Evolutionary conservation across 2,888 invertebrate genomes (phyloP).

Genomic region (Trissolcus brochymenae): DNA sequence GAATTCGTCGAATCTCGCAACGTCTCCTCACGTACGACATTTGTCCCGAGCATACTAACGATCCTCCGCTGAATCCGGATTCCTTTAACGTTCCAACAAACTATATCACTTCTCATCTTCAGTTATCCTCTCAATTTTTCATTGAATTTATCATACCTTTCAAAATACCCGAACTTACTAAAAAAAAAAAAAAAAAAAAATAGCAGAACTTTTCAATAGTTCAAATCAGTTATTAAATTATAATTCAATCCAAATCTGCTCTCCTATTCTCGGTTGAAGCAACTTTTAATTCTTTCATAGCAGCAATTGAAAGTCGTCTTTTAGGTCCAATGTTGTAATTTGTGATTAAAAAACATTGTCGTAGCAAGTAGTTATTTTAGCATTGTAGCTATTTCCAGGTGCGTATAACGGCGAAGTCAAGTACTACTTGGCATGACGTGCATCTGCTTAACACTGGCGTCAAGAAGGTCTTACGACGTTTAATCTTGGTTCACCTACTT

Average conservation of each 20-base stretch:
- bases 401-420: conserved; percentile 64
- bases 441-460: conserved; percentile 60
- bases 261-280: too few relatives aligned
- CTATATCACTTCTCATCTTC: conserved; percentile 13
- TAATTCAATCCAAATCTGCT: too few relatives aligned
- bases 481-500: conserved; percentile 53
- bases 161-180: neutral
- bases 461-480: conserved; percentile 51
- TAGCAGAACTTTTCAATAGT: too few relatives aligned
- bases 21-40: conserved; percentile 52
- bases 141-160: neutral
- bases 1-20: conserved; percentile 34
- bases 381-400: conserved; percentile 67
- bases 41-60: conserved; percentile 54
- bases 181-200: neutral
- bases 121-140: conserved; percentile 23
- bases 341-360: neutral
- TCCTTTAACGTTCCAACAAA: conserved; percentile 19
- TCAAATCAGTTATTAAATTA: too few relatives aligned
- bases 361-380: conserved; percentile 61
- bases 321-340: conserved; percentile 7
- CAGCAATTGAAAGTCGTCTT: conserved; percentile 3
- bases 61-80: conserved; percentile 34
- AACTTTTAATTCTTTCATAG: too few relatives aligned
- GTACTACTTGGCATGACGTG: conserved; percentile 64